Evolutionary conservation across 2,888 invertebrate genomes (phyloP), one percentile per base, ranked within the genome.

Genomic region (Sphinx pinastri): DNA sequence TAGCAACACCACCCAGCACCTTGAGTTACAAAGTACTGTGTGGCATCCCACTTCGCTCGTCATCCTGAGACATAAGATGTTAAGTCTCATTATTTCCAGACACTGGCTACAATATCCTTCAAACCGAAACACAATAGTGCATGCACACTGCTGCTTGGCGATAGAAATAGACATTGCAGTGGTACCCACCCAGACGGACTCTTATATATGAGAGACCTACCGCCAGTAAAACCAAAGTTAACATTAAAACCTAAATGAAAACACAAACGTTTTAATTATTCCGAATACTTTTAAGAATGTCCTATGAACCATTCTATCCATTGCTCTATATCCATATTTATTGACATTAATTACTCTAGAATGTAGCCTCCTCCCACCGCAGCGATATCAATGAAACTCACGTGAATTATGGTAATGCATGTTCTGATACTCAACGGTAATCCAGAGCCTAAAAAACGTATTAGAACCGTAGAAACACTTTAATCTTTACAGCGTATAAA

Each of bases 401-500:
- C 51, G 78, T 87, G 82, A 89, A 80, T 88, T 88, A 89, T 85
- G 87, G 83, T 88, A 89, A 89, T 87, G 88, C 77, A 76, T 73
- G 71, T 73, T 72, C 67, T 77, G 80, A 82, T 84, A 84, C 74
- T 70, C 73, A 71, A 69, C 76, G 79, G 81, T 83, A 84, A 73
- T 71, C 71, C 71, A 67, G 69, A 70, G 70, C 38, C 59, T 52
- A 70, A 68, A 63, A 71, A 72, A 72, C 72, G 71, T 73, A 75
- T 78, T 76, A 77, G 75, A 76, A 81, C 80, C 77, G 77, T 82
- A 79, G 81, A 82, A 84, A 84, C 80, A 80, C 80, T 83, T 80
- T 89, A 89, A 92, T 92, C 92, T 92, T 87, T 88, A 91, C 84
- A 83, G 84, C 88, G 73, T 85, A 89, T 88, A 88, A 87, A 90